phyloP scores from a whole-genome alignment of 2,888 invertebrate species.

The Carterocephalus palaemon region DNA sequence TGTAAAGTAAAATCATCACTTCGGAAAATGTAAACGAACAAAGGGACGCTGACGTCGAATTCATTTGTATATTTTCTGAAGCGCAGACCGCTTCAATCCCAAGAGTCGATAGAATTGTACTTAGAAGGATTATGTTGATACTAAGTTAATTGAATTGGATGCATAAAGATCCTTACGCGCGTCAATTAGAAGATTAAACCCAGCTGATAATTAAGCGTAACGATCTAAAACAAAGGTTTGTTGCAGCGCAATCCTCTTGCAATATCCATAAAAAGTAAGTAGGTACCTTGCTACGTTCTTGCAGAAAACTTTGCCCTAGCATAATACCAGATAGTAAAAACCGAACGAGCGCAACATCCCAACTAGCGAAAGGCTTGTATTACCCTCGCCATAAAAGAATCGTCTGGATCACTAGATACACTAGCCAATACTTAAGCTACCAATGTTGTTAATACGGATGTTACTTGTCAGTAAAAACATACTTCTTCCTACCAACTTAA shows the following conservation, averaged over 20 bases:
- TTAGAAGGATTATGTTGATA: too few species aligned
- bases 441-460: too few species aligned
- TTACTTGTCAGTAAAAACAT: too few species aligned
- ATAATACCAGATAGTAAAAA: background rate
- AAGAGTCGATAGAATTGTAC: too few species aligned
- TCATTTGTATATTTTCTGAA: background rate
- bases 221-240: background rate
- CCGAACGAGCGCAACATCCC: background rate
- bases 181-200: background rate
- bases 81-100: too few species aligned
- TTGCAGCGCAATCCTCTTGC: constrained; percentile 1
- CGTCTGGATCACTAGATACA: too few species aligned
- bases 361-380: background rate
- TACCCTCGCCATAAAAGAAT: background rate
- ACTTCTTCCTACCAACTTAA: too few species aligned
- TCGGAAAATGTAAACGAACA: constrained; percentile 12
- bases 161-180: background rate
- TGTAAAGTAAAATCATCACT: constrained; percentile 12
- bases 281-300: background rate
- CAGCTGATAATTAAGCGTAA: background rate
- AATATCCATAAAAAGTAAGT: constrained; percentile 5
- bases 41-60: background rate
- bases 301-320: constrained; percentile 1
- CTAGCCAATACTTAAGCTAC: too few species aligned
- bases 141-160: background rate